Base-by-base conservation (phyloP, 2,888 invertebrate genomes). In the Tuberolachnus salignus region DNA sequence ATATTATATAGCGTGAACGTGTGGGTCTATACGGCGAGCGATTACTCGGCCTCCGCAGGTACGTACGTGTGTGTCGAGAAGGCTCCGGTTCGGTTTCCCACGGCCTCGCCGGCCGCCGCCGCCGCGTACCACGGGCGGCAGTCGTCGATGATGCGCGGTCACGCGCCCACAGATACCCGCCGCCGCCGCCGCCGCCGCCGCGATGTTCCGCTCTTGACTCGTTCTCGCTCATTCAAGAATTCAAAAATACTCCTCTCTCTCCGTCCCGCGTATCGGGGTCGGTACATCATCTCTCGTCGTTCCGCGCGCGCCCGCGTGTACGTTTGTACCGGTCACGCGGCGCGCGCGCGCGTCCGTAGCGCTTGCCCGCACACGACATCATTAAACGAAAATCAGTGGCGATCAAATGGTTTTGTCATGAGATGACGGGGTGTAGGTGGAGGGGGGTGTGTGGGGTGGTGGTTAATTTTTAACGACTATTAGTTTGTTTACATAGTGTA, bases 51-150 rank as follows among this genome's bases (percentile, higher is more conserved):
- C 34, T 34, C 34, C 34, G 63, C 14, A 55, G 14, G n/a, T 23
- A 26, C 21, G 55, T 49, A 72, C 59, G 44, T 26, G 64, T 57
- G 75, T 66, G 74, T 44, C 66, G 75, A 75, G 74, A 55, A 75
- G n/a, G 75, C 75, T 75, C 66, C 46, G 74, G 74, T 64, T 74
- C 53, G 66, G 26, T 46, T 75, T 75, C 75, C 57, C 75, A 75
- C 75, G 75, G 75, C 75, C 75, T 66, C 75, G 34, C 23, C 46
- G 8, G n/a, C 13, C 46, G 34, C 49, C 70, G 21, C 14, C 46
- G 57, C 1, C 26, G 46, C 42, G 34, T 53, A 51, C 3, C 14
- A 46, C 46, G 13, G 51, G 51, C 53, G 61, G 19, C 59, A 14
- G 55, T 16, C 57, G 55, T 16, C 57, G 26, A 34, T 55, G 61